phyloP scores from a whole-genome alignment of 1,140 invertebrate species.

The Phymastichus coffea region DNA sequence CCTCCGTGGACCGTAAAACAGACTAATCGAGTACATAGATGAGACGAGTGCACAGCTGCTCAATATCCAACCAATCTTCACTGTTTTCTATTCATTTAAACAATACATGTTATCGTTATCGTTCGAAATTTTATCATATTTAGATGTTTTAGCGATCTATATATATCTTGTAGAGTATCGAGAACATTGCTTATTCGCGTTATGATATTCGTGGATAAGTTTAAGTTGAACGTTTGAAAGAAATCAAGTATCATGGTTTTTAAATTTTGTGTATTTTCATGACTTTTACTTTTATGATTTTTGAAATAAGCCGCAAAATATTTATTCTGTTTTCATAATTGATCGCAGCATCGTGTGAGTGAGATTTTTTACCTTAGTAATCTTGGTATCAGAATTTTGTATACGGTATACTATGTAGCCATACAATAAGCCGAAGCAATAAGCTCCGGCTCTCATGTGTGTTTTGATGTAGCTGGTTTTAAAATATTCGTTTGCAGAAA shows the following conservation, averaged over 20 bases:
- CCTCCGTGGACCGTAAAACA: slow-evolving; percentile 64
- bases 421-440: slow-evolving; percentile 65
- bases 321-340: too few species aligned
- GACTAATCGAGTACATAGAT: slow-evolving; percentile 61
- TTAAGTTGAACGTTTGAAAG: too few species aligned
- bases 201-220: too few species aligned
- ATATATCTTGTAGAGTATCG: too few species aligned
- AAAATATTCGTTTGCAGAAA: slow-evolving; percentile 64
- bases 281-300: too few species aligned
- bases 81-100: slow-evolving; percentile 47
- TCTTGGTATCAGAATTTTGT: slow-evolving; percentile 60
- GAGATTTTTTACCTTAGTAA: slow-evolving; percentile 41
- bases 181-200: too few species aligned
- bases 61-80: slow-evolving; percentile 62
- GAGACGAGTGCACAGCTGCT: slow-evolving; percentile 57
- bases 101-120: background rate
- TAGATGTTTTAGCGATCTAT: too few species aligned
- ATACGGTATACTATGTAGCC: slow-evolving; percentile 66
- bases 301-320: too few species aligned
- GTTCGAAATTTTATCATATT: too few species aligned
- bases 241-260: too few species aligned
- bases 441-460: slow-evolving; percentile 68
- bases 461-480: slow-evolving; percentile 67
- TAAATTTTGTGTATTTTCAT: too few species aligned
- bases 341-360: too few species aligned